Base-by-base conservation (phyloP, 2,113 vertebrate species). In the Sterrhoptilus dennistouni region DNA sequence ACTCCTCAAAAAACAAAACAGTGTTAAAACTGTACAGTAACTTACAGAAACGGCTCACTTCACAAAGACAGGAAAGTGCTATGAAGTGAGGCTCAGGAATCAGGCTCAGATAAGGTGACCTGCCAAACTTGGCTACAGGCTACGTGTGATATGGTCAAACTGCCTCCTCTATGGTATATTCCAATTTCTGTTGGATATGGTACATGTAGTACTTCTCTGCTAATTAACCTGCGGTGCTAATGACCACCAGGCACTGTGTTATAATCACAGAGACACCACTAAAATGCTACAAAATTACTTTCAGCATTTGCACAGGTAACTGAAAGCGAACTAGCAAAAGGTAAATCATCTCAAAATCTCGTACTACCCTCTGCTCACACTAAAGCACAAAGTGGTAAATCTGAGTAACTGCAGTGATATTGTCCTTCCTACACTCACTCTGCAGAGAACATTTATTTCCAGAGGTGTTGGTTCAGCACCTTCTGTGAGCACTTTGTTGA, bases 81-180 rank as follows among this genome's bases (percentile, higher is more conserved):
- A 12, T 15, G 24, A 77, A 83, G 21, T 13, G 56, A 56, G 60
- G 71, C 56, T 83, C 38, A 11, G 56, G 56, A 89, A 65, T 57
- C 38, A 35, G 66, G 59, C 47, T 59, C 47, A 36, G 56, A 45
- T 33, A 68, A 89, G 44, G 31, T n/a, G 59, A 74, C 35, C 61
- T 53, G 60, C 49, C 79, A 47, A 42, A 77, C 33, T 9, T n/a
- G 4, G 45, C 63, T 72, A 31, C 13, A 28, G 78, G 36, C 61
- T 61, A 19, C 1, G 2, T 2, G 25, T 0, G 3, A 70, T 24
- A 22, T 0, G 0, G 50, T 47, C 36, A 40, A 45, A 53, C 11
- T 2, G 2, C 44, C 25, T 35, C 49, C 40, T 25, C 42, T 66
- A 25, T 1, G 0, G 4, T 19, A 36, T 0, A 0, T n/a, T 79